Evolutionary conservation across 1,140 invertebrate species (phyloP).

Genomic region (Euborellia annulipes): DNA sequence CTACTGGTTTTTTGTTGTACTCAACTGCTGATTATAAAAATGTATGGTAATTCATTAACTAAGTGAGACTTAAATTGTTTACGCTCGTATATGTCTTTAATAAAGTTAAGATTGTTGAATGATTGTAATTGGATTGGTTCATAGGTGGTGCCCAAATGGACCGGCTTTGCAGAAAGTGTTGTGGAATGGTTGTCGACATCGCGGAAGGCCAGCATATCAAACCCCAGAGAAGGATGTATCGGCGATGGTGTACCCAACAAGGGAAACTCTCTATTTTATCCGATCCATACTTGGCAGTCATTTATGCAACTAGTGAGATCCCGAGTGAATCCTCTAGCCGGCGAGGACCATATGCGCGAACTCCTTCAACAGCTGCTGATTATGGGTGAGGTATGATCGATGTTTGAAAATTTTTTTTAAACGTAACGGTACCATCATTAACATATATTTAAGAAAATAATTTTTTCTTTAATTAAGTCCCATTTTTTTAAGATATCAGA

Average conservation of each 20-base stretch:
- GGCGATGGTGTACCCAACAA: too few relatives aligned
- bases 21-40: too few relatives aligned
- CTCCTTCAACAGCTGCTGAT: slow-evolving; percentile 50
- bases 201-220: slow-evolving; percentile 30
- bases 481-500: too few relatives aligned
- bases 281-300: slow-evolving; percentile 46
- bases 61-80: too few relatives aligned
- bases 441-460: slow-evolving; percentile 1
- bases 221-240: too few relatives aligned
- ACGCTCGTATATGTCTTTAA: too few relatives aligned
- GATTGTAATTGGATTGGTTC: too few relatives aligned
- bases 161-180: slow-evolving; percentile 43
- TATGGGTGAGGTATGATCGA: slow-evolving; percentile 51
- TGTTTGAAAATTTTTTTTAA: too few relatives aligned
- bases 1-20: too few relatives aligned
- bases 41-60: too few relatives aligned
- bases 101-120: too few relatives aligned
- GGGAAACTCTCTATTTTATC: slow-evolving; percentile 31
- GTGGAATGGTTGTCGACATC: slow-evolving; percentile 36
- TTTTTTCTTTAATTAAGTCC: not conserved
- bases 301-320: slow-evolving; percentile 43
- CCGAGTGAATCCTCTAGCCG: slow-evolving; percentile 51
- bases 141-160: slow-evolving; percentile 38
- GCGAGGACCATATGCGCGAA: slow-evolving; percentile 47
- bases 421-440: too few relatives aligned